These are phyloP conservation scores for Caenorhabditis panamensis DNA, from an alignment of 2,888 invertebrate species.

Conservation along the genomic window DNA sequence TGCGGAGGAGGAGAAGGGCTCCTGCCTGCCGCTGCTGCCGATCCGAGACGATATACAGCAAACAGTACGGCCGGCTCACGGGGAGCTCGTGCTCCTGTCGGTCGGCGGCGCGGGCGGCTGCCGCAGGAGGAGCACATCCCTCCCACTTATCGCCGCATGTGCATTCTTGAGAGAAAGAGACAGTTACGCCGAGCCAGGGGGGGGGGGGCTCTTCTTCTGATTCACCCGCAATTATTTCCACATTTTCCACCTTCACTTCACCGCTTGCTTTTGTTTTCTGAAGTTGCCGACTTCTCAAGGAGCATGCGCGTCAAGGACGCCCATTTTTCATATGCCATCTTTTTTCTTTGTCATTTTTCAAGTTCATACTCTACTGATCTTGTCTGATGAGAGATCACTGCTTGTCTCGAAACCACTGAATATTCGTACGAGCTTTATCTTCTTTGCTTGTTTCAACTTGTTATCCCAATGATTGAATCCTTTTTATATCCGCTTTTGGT, in stretches of 20 bases:
- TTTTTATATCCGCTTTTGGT: too few relatives aligned
- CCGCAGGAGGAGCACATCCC: constrained; percentile 33
- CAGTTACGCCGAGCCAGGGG: constrained; percentile 6
- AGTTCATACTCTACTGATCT: neutral
- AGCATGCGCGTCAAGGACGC: neutral
- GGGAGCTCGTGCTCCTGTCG: constrained; percentile 52
- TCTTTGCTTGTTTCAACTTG: too few relatives aligned
- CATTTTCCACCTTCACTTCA: constrained; percentile 19
- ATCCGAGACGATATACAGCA: constrained; percentile 34
- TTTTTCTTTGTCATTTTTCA: neutral
- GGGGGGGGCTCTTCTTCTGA: neutral
- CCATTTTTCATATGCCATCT: neutral
- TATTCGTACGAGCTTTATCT: too few relatives aligned
- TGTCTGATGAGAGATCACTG: too few relatives aligned
- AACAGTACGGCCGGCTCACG: constrained; percentile 40
- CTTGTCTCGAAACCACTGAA: too few relatives aligned
- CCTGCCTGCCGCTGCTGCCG: neutral
- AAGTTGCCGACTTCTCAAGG: constrained; percentile 37
- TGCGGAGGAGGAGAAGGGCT: constrained; percentile 47
- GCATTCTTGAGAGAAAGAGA: constrained; percentile 53
- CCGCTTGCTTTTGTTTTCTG: constrained; percentile 37
- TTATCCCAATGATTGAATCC: too few relatives aligned
- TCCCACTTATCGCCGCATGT: constrained; percentile 62
- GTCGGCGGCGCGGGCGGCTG: constrained; percentile 37
- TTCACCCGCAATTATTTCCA: constrained; percentile 27